Evolutionary conservation across 2,797 vertebrate species (phyloP).

Genomic region (Arnoldichthys spilopterus): DNA sequence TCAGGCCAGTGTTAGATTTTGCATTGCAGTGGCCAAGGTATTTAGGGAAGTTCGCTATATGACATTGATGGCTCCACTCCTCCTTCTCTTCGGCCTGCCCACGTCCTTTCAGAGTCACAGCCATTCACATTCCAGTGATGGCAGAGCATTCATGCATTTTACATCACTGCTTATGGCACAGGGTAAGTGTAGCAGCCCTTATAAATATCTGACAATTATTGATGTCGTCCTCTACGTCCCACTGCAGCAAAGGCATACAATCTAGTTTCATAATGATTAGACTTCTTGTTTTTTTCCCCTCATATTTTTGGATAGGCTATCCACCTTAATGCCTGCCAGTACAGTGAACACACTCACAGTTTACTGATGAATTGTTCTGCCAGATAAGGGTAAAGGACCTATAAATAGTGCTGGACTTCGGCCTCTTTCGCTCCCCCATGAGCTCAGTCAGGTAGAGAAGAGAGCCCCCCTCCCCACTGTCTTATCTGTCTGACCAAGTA

Average conservation of each 20-base stretch:
- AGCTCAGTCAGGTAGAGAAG: conserved; percentile 53
- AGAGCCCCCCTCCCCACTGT: conserved; percentile 43
- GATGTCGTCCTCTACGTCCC: conserved; percentile 36
- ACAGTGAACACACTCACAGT: conserved; percentile 42
- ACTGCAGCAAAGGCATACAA: conserved; percentile 33
- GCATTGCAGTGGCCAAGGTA: conserved; percentile 42
- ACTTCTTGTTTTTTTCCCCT: conserved; percentile 36
- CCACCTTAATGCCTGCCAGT: conserved; percentile 33
- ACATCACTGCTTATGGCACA: conserved; percentile 45
- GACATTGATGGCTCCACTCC: conserved; percentile 44
- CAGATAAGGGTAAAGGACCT: conserved; percentile 54
- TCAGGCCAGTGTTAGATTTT: conserved; percentile 30
- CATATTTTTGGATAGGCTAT: conserved; percentile 26
- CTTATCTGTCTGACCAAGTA: conserved; percentile 58
- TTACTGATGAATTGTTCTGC: conserved; percentile 59
- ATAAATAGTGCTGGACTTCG: conserved; percentile 60
- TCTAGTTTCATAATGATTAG: conserved; percentile 51
- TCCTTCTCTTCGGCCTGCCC: conserved; percentile 11
- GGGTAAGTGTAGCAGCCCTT: conserved; percentile 26
- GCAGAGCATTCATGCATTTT: conserved; percentile 51
- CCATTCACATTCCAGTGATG: conserved; percentile 22
- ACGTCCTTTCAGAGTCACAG: conserved; percentile 7
- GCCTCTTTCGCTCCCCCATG: conserved; percentile 47
- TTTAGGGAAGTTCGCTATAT: conserved; percentile 49
- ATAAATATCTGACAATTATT: conserved; percentile 59